Percentiles rank a stretch among this genome's conserved stretches.
These are phyloP conservation scores for Achroia grisella DNA, from an alignment of 1,140 invertebrate species.

Conservation along the genomic window DNA sequence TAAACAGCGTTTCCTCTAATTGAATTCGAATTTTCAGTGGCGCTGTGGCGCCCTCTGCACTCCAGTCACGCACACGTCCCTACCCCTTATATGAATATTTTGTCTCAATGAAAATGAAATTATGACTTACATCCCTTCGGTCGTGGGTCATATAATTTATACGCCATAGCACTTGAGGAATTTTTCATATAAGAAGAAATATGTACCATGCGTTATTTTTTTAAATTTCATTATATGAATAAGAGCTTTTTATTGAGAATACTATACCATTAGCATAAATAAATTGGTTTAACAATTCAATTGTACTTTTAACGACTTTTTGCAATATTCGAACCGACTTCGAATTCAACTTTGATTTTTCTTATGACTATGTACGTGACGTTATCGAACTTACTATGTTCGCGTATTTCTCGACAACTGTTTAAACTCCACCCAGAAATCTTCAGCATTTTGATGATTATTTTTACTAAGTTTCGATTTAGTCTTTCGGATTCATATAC, in stretches of 20 bases:
- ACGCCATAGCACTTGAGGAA: slow-evolving; percentile 29
- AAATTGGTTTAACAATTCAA: no score
- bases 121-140: slow-evolving; percentile 41
- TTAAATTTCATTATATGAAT: slow-evolving; percentile 21
- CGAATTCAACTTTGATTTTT: no score
- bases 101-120: slow-evolving; percentile 70
- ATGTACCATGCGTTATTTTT: slow-evolving; percentile 34
- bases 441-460: no score
- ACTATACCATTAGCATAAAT: no score
- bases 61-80: slow-evolving; percentile 30
- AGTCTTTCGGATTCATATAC: no score
- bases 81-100: slow-evolving; percentile 61
- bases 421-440: no score
- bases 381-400: no score
- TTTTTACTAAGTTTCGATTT: no score
- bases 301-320: no score
- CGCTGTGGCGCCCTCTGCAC: slow-evolving; percentile 33
- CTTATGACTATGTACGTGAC: no score
- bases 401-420: no score
- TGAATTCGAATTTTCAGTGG: slow-evolving; percentile 49
- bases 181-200: slow-evolving; percentile 43
- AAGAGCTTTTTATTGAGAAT: neutral
- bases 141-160: slow-evolving; percentile 51
- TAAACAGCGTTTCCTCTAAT: slow-evolving; percentile 24
- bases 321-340: no score